phyloP scores from a whole-genome alignment of 1,140 invertebrate species.

The Cataglyphis hispanica region DNA sequence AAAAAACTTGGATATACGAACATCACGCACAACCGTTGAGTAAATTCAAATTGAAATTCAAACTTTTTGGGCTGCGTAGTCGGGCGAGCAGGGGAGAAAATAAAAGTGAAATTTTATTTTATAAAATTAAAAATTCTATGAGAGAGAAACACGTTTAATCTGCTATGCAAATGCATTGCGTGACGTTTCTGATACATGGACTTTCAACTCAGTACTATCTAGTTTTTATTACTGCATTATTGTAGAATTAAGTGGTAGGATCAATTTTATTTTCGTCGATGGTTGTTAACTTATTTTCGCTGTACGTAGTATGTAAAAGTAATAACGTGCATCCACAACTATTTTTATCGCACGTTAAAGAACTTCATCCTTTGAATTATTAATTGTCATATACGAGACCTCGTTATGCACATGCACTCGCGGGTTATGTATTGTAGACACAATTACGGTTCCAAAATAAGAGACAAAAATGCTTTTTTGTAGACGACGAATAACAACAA shows the following conservation, averaged over 20 bases:
- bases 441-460: conserved; percentile 5
- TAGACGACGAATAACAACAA: not conserved
- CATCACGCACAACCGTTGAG: conserved; percentile 23
- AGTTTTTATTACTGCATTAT: not conserved
- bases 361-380: not conserved
- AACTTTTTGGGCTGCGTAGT: conserved; percentile 22
- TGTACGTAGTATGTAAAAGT: not conserved
- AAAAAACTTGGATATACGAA: conserved; percentile 27
- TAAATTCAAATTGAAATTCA: conserved; percentile 44
- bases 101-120: conserved; percentile 33
- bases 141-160: not conserved
- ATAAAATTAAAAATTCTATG: conserved; percentile 23
- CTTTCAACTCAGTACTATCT: not conserved
- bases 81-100: not conserved
- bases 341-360: not conserved
- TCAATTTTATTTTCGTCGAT: not conserved
- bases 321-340: not conserved
- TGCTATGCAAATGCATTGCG: not conserved
- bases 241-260: not conserved
- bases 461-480: conserved; percentile 14
- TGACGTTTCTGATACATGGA: not conserved
- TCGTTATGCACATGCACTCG: not conserved
- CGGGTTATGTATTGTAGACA: not conserved
- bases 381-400: not conserved
- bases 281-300: not conserved